Evolutionary conservation across 2,888 invertebrate species (phyloP), one percentile per base, ranked within the genome.

Genomic region (Euzophera pinguis): DNA sequence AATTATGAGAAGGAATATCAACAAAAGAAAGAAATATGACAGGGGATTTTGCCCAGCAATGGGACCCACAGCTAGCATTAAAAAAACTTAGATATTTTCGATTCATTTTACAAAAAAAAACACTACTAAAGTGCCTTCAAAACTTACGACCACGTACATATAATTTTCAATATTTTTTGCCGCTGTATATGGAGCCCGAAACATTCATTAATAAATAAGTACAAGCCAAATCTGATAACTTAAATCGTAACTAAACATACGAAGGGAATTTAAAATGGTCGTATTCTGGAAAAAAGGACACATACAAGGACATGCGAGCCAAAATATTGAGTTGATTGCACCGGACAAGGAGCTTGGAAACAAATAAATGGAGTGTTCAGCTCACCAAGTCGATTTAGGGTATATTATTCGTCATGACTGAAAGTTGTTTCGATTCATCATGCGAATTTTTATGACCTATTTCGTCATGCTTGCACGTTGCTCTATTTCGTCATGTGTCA

Each of bases 201-300:
- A 39, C 39, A 39, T 39, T 14, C 39, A 39, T 16, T 39, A 16
- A 14, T 39, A 16, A 38, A 13, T 38, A 14, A 13, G 37, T 38
- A 34, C 34, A 22, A 16, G 35, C 43, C 39, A 37, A 51, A 43
- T 43, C 35, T 34, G 34, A 13, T 22, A 34, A 51, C 27, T 43
- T 51, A 8, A 35, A 17, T 41, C 29, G 35, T 32, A 16, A 34
- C 22, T 43, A 35, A 51, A 51, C 51, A 51, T 37, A 51, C 43
- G 34, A 35, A 37, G 27, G 43, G 51, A 51, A 51, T 51, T 51
- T 42, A 35, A 43, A 51, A 43, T 7, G 39, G 13, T 22, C 13
- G 9, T n/a, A 22, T 17, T 35, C 22, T 13, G 12, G 27, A 50
- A 13, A 35, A 47, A 47, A 34, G 13, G 32, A 13, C n/a, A 35